Base-by-base conservation (phyloP, 2,888 invertebrate species). In the Petrolisthes manimaculis region DNA sequence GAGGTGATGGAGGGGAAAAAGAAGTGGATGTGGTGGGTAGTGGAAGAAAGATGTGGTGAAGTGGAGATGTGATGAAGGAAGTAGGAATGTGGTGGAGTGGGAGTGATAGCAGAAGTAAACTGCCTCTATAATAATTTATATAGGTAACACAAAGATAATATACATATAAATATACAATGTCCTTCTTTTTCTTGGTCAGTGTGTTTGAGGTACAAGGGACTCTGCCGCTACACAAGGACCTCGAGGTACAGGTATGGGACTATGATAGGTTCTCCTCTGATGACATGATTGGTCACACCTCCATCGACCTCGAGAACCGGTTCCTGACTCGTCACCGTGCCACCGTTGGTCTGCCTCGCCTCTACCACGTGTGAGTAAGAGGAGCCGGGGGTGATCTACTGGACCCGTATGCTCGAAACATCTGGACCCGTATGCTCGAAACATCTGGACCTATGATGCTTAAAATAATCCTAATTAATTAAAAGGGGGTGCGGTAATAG, bases 261-360 rank as follows among this genome's bases (percentile, higher is more conserved):
- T 93, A 93, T 93, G 94, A 94, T 91, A 92, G 94, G 71, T 92
- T 94, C 8, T 93, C 93, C 53, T 93, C 93, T 84, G 94, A 94
- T 91, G 94, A 94, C 91, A 92, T 94, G 55, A 94, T 94, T 86
- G 94, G 94, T 54, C 93, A 94, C 91, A 94, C 94, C 0, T 93
- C 92, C 89, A 92, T 94, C 74, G 94, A 94, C 92, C 92, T 94
- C 71, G 94, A 94, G 92, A 94, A 94, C 91, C 92, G 94, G 82
- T 94, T 93, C 92, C 94, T 94, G 92, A 93, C 93, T 90, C 92
- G 93, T 24, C 94, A 94, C 91, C 90, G 94, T 78, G 93, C 94
- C 37, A 93, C 93, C 0, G 93, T 93, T 91, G 94, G 94, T 3
- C 91, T 94, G 14, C 91, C 93, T 18, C 92, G 92, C 89, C 93